A percentile compares a stretch with the other conserved stretches of the same genome.
phyloP scores from a whole-genome alignment of 1,140 invertebrate species.

The Diabrotica undecimpunctata region DNA sequence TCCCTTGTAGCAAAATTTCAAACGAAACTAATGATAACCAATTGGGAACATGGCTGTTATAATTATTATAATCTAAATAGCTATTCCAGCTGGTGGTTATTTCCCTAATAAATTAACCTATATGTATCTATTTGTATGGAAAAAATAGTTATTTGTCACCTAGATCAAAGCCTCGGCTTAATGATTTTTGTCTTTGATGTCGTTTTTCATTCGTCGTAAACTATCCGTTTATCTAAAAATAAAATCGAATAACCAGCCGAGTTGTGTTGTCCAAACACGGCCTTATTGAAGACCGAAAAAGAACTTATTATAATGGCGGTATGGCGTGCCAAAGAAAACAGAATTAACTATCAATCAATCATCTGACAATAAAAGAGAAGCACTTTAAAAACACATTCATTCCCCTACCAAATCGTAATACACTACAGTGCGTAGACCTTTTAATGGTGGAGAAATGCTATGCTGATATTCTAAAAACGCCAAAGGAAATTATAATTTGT shows the following conservation, averaged over 20 bases:
- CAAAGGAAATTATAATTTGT: no score
- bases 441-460: neutral
- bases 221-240: neutral
- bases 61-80: no score
- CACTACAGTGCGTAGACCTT: neutral
- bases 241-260: neutral
- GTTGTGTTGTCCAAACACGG: constrained; percentile 12
- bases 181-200: no score
- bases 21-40: no score
- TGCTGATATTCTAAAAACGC: no score
- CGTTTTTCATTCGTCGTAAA: neutral
- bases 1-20: no score
- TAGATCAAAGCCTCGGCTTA: no score
- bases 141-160: no score
- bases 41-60: no score
- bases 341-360: constrained; percentile 25
- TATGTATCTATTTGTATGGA: no score
- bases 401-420: neutral
- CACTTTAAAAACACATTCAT: constrained; percentile 25
- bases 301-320: constrained; percentile 17
- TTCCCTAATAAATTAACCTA: no score
- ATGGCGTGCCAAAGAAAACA: constrained; percentile 16
- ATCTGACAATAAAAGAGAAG: constrained; percentile 22
- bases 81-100: no score
- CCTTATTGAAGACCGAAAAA: neutral